phyloP scores from a whole-genome alignment of 2,888 invertebrate genomes.

The Phoronis australis region DNA sequence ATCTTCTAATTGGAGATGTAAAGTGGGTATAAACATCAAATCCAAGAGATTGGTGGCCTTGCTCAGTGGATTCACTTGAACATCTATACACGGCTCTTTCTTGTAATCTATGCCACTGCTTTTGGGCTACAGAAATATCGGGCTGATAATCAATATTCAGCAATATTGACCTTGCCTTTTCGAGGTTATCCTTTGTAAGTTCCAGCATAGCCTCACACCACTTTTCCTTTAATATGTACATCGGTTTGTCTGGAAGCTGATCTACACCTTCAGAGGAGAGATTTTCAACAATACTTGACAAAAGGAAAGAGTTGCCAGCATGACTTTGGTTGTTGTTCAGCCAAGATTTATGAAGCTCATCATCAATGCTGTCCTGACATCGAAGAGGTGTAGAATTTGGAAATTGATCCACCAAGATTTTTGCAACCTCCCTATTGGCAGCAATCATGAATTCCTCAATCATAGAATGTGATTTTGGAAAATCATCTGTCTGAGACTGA shows the following conservation, averaged over 20 bases:
- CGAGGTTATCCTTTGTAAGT: no score
- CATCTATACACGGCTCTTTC: conserved; percentile 22
- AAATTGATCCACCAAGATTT: conserved; percentile 22
- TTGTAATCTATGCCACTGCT: conserved; percentile 25
- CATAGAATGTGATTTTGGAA: conserved; percentile 28
- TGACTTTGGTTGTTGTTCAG: no score
- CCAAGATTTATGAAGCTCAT: no score
- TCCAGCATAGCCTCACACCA: no score
- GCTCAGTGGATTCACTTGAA: conserved; percentile 16
- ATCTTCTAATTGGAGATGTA: conserved; percentile 35
- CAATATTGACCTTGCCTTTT: no score
- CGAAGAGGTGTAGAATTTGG: conserved; percentile 29
- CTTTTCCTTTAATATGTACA: no score
- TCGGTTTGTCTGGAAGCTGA: no score
- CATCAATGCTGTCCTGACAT: conserved; percentile 23
- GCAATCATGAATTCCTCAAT: conserved; percentile 40
- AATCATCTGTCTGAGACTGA: no score
- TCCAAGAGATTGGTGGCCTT: conserved; percentile 29
- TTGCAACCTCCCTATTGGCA: conserved; percentile 33
- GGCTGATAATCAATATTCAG: conserved; percentile 33
- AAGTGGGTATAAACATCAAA: conserved; percentile 26
- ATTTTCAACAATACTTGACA: no score
- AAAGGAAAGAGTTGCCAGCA: no score
- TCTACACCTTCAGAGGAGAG: no score
- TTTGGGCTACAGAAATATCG: conserved; percentile 28